Evolutionary conservation across 2,888 invertebrate species (phyloP).

Genomic region (Ypsolopha scabrella): DNA sequence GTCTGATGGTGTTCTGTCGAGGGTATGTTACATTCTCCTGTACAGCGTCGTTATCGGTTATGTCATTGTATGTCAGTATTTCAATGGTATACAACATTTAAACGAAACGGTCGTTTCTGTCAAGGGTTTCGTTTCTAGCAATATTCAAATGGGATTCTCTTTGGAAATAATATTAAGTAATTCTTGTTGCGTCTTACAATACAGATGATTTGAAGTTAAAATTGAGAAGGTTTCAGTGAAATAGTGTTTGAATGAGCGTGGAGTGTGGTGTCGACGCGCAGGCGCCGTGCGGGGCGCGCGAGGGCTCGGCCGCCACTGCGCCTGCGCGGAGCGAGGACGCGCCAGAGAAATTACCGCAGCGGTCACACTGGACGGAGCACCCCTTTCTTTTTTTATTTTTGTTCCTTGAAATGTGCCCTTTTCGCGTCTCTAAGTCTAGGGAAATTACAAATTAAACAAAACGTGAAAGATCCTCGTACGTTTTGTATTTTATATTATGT

Average conservation of each 20-base stretch:
- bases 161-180: background rate
- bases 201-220: too few species aligned
- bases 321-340: constrained; percentile 23
- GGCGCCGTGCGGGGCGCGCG: constrained; percentile 52
- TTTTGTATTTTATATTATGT: too few species aligned
- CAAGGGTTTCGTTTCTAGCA: too few species aligned
- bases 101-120: background rate
- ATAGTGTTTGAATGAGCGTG: constrained; percentile 23
- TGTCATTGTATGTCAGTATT: background rate
- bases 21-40: background rate
- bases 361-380: constrained; percentile 41
- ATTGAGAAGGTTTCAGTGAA: too few species aligned
- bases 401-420: too few species aligned
- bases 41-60: background rate
- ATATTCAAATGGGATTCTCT: background rate
- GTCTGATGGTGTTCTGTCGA: background rate
- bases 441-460: too few species aligned
- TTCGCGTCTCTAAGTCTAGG: too few species aligned
- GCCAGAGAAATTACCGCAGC: constrained; percentile 53
- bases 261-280: constrained; percentile 21
- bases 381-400: constrained; percentile 49
- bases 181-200: too few species aligned
- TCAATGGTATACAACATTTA: background rate
- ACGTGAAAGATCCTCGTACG: too few species aligned
- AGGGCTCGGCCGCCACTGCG: constrained; percentile 49